These are phyloP conservation scores for Nerophis lumbriciformis DNA, from an alignment of 2,113 vertebrate species.

Conservation along the genomic window DNA sequence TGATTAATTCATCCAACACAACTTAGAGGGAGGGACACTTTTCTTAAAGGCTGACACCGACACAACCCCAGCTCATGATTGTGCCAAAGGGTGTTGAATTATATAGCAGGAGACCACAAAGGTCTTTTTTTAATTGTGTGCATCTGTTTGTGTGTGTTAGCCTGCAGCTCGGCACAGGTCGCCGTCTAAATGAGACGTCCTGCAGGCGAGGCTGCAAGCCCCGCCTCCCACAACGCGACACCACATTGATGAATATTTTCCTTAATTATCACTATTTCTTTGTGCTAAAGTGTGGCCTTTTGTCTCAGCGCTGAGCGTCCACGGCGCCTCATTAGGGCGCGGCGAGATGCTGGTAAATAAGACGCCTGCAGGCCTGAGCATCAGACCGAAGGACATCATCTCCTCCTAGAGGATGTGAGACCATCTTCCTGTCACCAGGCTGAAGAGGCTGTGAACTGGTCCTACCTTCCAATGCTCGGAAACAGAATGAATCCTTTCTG, in stretches of 20 bases:
- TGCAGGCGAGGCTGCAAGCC: constrained; percentile 70
- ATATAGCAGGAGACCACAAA: constrained; percentile 64
- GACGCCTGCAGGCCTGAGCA: constrained; percentile 34
- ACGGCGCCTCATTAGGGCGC: constrained; percentile 60
- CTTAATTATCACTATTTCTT: constrained; percentile 74
- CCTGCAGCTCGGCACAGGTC: constrained; percentile 56
- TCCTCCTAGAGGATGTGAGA: constrained; percentile 46
- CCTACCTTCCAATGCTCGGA: constrained; percentile 61
- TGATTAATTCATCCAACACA: constrained; percentile 62
- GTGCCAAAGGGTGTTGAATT: constrained; percentile 72
- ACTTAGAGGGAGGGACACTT: constrained; percentile 35
- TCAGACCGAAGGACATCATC: constrained; percentile 68
- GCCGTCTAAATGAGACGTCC: constrained; percentile 63
- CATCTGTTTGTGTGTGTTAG: constrained; percentile 42
- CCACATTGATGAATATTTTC: constrained; percentile 71
- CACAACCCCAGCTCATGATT: constrained; percentile 50
- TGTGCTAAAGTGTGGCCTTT: constrained; percentile 46
- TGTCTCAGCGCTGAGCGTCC: constrained; percentile 49
- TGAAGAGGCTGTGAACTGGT: constrained; percentile 59
- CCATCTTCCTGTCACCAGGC: constrained; percentile 73
- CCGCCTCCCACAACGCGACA: constrained; percentile 46
- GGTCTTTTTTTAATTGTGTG: constrained; percentile 65
- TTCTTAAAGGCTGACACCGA: constrained; percentile 38
- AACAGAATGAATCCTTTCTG: constrained; percentile 50
- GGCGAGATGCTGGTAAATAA: constrained; percentile 67